phyloP scores from a whole-genome alignment of 2,797 vertebrate genomes.

The Pristis pectinata region DNA sequence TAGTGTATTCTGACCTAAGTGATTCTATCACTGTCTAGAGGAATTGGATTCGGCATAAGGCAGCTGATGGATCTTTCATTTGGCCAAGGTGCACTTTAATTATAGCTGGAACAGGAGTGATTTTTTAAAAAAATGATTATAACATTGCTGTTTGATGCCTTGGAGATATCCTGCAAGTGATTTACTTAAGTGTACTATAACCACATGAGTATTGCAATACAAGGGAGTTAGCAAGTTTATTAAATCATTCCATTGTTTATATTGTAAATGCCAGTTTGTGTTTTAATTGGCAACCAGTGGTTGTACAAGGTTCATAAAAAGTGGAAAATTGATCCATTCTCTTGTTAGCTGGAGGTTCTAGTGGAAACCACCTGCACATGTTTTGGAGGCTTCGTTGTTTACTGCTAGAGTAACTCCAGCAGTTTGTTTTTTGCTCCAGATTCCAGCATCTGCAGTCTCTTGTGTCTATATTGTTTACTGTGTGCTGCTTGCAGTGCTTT shows the following conservation, averaged over 20 bases:
- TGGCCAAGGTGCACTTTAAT: neutral
- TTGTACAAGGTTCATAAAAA: neutral
- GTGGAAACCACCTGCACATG: neutral
- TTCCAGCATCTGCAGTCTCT: too few species aligned
- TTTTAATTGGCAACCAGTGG: neutral
- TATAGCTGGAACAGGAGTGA: neutral
- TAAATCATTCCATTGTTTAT: neutral
- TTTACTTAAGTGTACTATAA: neutral
- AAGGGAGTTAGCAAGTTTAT: neutral
- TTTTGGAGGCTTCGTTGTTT: neutral
- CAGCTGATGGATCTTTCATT: neutral
- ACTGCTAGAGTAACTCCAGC: too few species aligned
- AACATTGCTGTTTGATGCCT: too few species aligned
- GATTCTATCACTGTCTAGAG: neutral
- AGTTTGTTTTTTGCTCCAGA: too few species aligned
- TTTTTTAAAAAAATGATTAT: too few species aligned
- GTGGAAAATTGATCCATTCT: neutral
- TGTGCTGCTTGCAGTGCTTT: neutral
- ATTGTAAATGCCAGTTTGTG: neutral
- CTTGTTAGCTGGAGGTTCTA: neutral
- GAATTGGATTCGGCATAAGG: neutral
- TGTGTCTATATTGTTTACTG: neutral
- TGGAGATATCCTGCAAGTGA: neutral
- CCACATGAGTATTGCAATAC: neutral
- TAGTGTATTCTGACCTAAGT: neutral